Evolutionary conservation across 2,797 vertebrate genomes (phyloP).

Genomic region (Gambelia wislizenii): DNA sequence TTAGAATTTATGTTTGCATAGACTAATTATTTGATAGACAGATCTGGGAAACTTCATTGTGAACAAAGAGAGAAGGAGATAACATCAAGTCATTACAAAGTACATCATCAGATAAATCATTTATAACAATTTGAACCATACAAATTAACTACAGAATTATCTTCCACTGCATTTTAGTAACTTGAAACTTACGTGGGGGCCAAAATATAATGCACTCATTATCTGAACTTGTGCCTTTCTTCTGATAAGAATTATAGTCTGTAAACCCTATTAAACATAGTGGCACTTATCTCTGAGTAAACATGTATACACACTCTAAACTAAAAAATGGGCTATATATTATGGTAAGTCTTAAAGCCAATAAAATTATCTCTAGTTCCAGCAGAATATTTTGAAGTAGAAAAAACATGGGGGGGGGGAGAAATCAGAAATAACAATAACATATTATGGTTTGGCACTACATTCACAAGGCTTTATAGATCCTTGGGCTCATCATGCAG

Average conservation of each 20-base stretch:
- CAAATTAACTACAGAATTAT: conserved; percentile 38
- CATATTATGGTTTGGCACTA: background rate
- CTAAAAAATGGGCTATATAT: too few relatives aligned
- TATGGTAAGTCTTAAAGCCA: background rate
- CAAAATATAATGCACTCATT: background rate
- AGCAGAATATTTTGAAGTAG: background rate
- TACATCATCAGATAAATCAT: conserved; percentile 41
- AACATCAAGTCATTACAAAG: conserved; percentile 34
- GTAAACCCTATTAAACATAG: too few relatives aligned
- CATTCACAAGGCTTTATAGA: background rate
- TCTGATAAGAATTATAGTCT: background rate
- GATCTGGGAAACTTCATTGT: conserved; percentile 45
- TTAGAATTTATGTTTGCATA: conserved; percentile 7
- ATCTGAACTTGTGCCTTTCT: background rate
- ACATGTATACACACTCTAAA: too few relatives aligned
- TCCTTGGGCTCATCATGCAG: background rate
- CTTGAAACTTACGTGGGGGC: background rate
- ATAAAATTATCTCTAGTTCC: background rate
- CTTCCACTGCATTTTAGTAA: background rate
- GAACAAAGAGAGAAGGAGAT: background rate
- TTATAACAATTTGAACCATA: conserved; percentile 40
- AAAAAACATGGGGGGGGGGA: background rate
- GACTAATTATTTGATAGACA: conserved; percentile 23
- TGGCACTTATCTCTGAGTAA: too few relatives aligned
- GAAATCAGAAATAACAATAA: background rate